Conservation (phyloP, 2,797 vertebrate genomes). For the Trachurus trachurus region DNA sequence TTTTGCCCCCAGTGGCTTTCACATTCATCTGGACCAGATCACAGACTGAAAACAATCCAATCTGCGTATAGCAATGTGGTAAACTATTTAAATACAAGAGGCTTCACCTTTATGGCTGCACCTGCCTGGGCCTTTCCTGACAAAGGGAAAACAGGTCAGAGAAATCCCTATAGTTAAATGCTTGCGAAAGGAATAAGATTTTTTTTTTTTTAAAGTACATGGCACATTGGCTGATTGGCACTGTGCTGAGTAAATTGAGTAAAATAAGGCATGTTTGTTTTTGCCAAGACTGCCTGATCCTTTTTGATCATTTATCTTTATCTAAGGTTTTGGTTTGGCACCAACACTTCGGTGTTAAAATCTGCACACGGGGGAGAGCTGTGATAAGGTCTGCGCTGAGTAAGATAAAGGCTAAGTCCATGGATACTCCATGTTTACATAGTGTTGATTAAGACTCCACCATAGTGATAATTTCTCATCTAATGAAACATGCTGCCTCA, state of each 20-base stretch:
- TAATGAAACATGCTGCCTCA: slow-evolving; percentile 3
- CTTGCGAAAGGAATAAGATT: background rate
- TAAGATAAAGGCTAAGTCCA: slow-evolving; percentile 34
- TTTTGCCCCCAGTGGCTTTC: slow-evolving; percentile 27
- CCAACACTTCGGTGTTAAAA: slow-evolving; percentile 29
- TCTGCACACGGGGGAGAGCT: slow-evolving; percentile 9
- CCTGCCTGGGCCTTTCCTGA: slow-evolving; percentile 32
- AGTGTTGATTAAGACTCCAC: slow-evolving; percentile 29
- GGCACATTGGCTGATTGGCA: background rate
- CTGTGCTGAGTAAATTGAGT: background rate
- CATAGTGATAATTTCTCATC: slow-evolving; percentile 28
- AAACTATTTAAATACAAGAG: slow-evolving; percentile 2
- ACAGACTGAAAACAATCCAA: slow-evolving; percentile 42
- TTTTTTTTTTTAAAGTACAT: too few relatives aligned
- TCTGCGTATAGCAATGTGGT: slow-evolving; percentile 2
- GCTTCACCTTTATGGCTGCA: slow-evolving; percentile 32
- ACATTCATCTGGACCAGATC: slow-evolving; percentile 33
- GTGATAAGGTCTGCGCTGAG: slow-evolving; percentile 28
- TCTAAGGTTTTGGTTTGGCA: background rate
- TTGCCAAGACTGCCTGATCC: slow-evolving; percentile 8
- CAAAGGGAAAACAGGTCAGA: slow-evolving; percentile 5
- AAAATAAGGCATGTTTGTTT: slow-evolving; percentile 9
- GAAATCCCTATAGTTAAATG: slow-evolving; percentile 26
- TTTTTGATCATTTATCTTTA: slow-evolving; percentile 41
- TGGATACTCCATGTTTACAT: slow-evolving; percentile 43